phyloP scores from a whole-genome alignment of 2,888 invertebrate species.

The Parelbella ahira region DNA sequence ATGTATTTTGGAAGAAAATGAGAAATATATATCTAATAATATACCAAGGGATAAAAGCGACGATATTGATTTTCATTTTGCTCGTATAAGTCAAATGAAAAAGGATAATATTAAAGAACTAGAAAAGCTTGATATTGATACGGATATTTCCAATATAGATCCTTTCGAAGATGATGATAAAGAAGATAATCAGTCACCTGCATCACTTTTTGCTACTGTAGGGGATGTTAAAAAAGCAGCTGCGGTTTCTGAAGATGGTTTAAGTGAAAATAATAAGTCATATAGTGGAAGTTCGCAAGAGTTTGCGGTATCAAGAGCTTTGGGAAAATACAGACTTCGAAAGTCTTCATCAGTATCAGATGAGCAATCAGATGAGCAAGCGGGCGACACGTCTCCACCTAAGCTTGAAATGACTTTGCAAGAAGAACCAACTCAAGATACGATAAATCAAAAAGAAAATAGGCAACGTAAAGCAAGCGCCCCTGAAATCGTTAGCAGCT shows the following conservation, averaged over 20 bases:
- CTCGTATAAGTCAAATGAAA: slow-evolving; percentile 76
- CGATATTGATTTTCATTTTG: slow-evolving; percentile 76
- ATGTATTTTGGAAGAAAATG: slow-evolving; percentile 60
- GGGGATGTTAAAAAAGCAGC: slow-evolving; percentile 86
- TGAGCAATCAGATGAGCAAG: slow-evolving; percentile 72
- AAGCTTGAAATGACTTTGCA: slow-evolving; percentile 50
- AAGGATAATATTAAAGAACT: slow-evolving; percentile 70
- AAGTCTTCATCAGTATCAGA: slow-evolving; percentile 86
- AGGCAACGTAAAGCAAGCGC: slow-evolving; percentile 51
- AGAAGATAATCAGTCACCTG: slow-evolving; percentile 82
- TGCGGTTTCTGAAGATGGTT: slow-evolving; percentile 80
- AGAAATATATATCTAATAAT: slow-evolving; percentile 43
- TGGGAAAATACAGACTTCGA: slow-evolving; percentile 88
- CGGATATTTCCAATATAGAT: slow-evolving; percentile 80
- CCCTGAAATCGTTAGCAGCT: slow-evolving; percentile 61
- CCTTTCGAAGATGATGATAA: slow-evolving; percentile 82
- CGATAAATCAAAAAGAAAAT: slow-evolving; percentile 48
- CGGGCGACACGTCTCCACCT: slow-evolving; percentile 67
- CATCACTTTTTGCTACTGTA: slow-evolving; percentile 86
- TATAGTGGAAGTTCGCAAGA: slow-evolving; percentile 87
- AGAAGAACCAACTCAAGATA: slow-evolving; percentile 47
- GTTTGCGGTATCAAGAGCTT: slow-evolving; percentile 90
- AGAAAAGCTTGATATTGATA: slow-evolving; percentile 79
- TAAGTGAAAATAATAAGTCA: slow-evolving; percentile 75
- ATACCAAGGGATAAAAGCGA: slow-evolving; percentile 73